Conservation (phyloP, 2,113 vertebrate genomes). For the Falcunculus frontatus region DNA sequence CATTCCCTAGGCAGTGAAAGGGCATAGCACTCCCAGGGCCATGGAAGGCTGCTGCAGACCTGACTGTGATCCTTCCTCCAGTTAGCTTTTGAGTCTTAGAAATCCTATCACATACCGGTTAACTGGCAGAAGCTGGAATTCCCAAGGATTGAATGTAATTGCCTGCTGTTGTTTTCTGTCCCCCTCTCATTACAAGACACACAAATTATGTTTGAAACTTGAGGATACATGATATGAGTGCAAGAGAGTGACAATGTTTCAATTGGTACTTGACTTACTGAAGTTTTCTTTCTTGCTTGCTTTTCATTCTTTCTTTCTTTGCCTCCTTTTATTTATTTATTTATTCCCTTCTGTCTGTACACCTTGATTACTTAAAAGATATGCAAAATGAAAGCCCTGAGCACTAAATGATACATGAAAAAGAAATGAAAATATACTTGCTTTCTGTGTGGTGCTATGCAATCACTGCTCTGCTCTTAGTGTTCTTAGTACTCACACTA, state of each 20-base stretch:
- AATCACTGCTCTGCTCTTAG: not conserved
- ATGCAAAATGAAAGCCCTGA: not conserved
- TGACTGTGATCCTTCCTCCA: not conserved
- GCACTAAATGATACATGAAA: not conserved
- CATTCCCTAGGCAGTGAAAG: not conserved
- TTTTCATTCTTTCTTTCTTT: not conserved
- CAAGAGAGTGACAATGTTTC: not conserved
- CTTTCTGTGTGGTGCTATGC: not conserved
- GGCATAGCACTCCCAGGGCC: fast-evolving
- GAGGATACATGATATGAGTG: not conserved
- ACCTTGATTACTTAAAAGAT: not conserved
- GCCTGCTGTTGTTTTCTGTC: not conserved
- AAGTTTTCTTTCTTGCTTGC: not conserved
- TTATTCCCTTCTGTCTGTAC: not conserved
- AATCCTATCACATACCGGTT: not conserved
- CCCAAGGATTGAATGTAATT: not conserved
- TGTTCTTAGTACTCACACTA: not conserved
- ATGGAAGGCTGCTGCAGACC: not conserved
- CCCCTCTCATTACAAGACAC: not conserved
- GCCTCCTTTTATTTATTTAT: not conserved
- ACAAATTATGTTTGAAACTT: not conserved
- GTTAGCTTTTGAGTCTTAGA: not conserved
- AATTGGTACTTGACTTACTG: not conserved
- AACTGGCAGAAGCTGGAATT: not conserved
- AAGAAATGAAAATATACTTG: not conserved